These are phyloP conservation scores for Apostichopus parvimensis DNA, from an alignment of 35 echinoderm and acorn worm genomes.

Conservation along the genomic window DNA sequence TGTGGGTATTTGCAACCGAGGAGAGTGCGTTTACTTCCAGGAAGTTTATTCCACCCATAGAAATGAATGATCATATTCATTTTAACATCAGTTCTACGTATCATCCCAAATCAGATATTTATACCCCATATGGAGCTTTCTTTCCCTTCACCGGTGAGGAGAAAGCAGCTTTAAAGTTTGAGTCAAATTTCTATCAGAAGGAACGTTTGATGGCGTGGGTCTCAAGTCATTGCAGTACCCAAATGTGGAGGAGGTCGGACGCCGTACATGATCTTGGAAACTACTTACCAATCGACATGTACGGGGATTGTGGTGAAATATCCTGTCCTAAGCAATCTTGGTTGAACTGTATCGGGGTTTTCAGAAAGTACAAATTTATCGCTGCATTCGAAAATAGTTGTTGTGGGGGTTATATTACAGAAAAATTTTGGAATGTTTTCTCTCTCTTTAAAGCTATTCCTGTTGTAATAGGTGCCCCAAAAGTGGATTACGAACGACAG, in stretches of 20 bases:
- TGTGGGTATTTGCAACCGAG: constrained; percentile 25
- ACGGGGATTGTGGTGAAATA: constrained; percentile 32
- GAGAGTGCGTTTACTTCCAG: constrained; percentile 16
- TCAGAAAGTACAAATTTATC: constrained; percentile 52
- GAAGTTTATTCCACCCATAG: not conserved
- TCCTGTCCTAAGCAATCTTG: constrained; percentile 7
- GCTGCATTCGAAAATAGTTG: constrained; percentile 62
- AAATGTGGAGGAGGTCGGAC: constrained; percentile 4
- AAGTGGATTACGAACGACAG: constrained; percentile 33
- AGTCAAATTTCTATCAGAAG: constrained; percentile 2
- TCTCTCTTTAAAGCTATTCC: constrained; percentile 21
- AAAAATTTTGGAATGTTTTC: constrained; percentile 67
- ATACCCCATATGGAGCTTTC: not conserved
- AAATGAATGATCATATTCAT: not conserved
- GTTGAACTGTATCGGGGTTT: not conserved
- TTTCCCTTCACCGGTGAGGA: not conserved
- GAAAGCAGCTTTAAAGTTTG: not conserved
- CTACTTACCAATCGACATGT: constrained; percentile 26
- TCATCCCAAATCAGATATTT: constrained; percentile 30
- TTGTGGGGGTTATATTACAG: constrained; percentile 71
- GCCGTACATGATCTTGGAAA: constrained; percentile 16
- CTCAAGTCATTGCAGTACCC: constrained; percentile 28
- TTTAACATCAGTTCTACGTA: constrained; percentile 16
- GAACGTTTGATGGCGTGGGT: constrained; percentile 8
- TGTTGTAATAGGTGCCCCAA: constrained; percentile 46